These are phyloP conservation scores for Eupithecia subfuscata DNA, from an alignment of 2,888 invertebrate genomes.

Conservation along the genomic window DNA sequence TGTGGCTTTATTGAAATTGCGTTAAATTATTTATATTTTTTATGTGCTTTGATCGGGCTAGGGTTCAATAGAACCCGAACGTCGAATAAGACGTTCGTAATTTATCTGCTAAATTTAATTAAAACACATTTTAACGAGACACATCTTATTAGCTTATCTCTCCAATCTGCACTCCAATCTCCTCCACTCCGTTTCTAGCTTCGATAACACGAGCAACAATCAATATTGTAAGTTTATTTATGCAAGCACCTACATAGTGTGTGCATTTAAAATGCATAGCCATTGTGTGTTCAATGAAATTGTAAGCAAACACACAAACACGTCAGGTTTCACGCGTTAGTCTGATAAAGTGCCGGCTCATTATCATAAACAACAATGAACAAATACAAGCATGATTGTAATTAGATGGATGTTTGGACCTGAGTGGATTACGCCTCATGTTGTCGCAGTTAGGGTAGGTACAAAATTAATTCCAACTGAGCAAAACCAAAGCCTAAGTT, in stretches of 20 bases:
- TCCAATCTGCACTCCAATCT: background rate
- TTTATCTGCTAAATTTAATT: conserved; percentile 26
- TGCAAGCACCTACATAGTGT: conserved; percentile 12
- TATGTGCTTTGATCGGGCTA: conserved; percentile 48
- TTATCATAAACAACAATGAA: conserved; percentile 42
- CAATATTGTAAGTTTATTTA: conserved; percentile 31
- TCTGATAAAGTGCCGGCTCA: conserved; percentile 38
- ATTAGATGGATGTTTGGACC: conserved; percentile 22
- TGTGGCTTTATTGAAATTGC: conserved; percentile 80
- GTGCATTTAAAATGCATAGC: conserved; percentile 33
- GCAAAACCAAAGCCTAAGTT: background rate
- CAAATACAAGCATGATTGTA: conserved; percentile 21
- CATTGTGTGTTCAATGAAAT: conserved; percentile 38
- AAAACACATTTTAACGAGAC: background rate
- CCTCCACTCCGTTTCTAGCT: background rate
- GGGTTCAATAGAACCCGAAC: too few relatives aligned
- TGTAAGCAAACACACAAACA: conserved; percentile 41
- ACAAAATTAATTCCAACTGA: background rate
- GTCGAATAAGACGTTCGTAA: conserved; percentile 21
- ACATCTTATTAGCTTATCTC: background rate
- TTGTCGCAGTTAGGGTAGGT: background rate
- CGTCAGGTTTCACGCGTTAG: conserved; percentile 33
- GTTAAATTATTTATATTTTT: conserved; percentile 72
- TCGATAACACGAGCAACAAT: conserved; percentile 16
- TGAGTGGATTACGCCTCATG: conserved; percentile 1